Evolutionary conservation across 2,888 invertebrate species (phyloP), one percentile per base, ranked within the genome.

Genomic region (Drosophila prostipennis): DNA sequence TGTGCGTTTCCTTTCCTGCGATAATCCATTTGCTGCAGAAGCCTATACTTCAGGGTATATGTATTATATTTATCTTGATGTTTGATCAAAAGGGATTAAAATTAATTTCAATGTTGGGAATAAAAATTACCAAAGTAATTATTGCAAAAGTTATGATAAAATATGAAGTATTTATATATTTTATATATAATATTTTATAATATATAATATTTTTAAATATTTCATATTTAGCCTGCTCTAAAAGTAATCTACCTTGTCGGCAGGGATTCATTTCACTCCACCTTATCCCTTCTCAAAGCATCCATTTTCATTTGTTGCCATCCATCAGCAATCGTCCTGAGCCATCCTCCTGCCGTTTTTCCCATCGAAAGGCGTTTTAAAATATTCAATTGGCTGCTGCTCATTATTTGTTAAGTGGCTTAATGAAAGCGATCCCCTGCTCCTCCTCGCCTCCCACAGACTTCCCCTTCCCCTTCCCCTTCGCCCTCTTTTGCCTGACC

Each of bases 351-450:
- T 37, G 42, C 23, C 11, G 8, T 10, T 37, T 29, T 10, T n/a
- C 5, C 36, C 10, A 1, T 13, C 16, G 36, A 10, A 26, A 60
- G 55, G 54, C 60, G 58, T 58, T 74, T 80, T 86, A 61, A 89
- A 84, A 82, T 82, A 86, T 85, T 82, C 76, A 87, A 79, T 79
- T 77, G 72, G 61, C 60, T 53, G 75, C 79, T 84, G 77, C 84
- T 88, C 83, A 82, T 87, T 87, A 85, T 89, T 87, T 87, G 87
- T 89, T 85, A 82, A 87, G 89, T 89, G 79, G 79, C 86, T 89
- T 80, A 89, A 87, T 87, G 88, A 87, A 81, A 77, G 71, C 80
- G 67, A 14, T 48, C 45, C 16, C 54, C 37, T 26, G 69, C n/a
- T 26, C 2, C 19, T 19, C 19, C 19, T 1, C 2, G 1, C 19